These are phyloP conservation scores for Xiphorhynchus erythropygius DNA, from an alignment of 2,797 vertebrate species.

Conservation along the genomic window DNA sequence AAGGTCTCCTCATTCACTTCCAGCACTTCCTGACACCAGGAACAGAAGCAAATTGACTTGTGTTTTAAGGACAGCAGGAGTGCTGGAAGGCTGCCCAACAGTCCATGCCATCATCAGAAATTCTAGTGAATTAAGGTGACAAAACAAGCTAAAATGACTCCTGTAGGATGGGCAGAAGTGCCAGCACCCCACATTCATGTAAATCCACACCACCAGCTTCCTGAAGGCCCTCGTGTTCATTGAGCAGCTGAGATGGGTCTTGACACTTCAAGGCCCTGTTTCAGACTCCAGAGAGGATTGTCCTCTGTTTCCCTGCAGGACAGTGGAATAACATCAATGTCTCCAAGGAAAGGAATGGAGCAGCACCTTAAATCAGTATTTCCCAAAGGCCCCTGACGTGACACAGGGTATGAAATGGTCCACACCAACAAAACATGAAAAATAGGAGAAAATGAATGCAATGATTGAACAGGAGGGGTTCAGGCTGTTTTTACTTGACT, in stretches of 20 bases:
- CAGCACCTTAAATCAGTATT: neutral
- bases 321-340: neutral
- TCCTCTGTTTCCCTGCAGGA: neutral
- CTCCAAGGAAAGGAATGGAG: neutral
- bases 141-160: neutral
- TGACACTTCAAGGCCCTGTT: neutral
- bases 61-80: neutral
- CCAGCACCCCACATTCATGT: neutral
- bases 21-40: neutral
- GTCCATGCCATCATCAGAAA: neutral
- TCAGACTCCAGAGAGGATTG: neutral
- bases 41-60: neutral
- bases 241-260: neutral
- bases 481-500: neutral
- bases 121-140: neutral
- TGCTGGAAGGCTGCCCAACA: neutral
- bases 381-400: neutral
- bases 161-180: neutral
- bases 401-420: neutral
- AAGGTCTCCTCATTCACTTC: neutral
- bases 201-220: neutral
- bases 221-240: neutral
- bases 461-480: neutral
- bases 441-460: neutral
- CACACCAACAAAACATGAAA: neutral